A percentile compares a stretch with the other conserved stretches of the same genome.
Evolutionary conservation across 2,888 invertebrate species (phyloP).

Genomic region (Oasisia sp.): DNA sequence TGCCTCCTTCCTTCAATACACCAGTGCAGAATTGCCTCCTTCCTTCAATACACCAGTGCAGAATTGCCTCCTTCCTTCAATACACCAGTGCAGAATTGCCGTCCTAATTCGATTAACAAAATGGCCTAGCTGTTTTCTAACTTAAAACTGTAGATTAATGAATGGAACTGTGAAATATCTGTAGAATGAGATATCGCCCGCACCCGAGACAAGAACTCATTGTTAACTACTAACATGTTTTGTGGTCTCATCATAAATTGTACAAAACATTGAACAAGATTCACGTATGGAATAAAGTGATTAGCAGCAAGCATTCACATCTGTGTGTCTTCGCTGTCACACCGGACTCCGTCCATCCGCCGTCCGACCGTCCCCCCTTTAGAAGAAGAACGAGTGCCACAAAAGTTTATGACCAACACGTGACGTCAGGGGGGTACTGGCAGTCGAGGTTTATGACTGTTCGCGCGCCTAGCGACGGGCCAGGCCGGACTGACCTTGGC

Average conservation of each 20-base stretch:
- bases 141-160: no score
- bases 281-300: neutral
- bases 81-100: no score
- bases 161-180: neutral
- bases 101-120: no score
- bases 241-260: neutral
- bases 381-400: neutral
- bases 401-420: neutral
- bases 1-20: no score
- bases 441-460: neutral
- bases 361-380: neutral
- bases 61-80: no score
- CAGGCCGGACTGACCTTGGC: neutral
- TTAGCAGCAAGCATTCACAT: neutral
- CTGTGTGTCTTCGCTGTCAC: neutral
- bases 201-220: neutral
- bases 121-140: no score
- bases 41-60: no score
- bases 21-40: no score
- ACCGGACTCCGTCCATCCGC: neutral
- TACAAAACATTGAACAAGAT: neutral
- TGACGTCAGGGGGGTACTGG: neutral
- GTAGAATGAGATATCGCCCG: neutral
- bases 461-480: neutral
- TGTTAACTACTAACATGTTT: neutral